phyloP scores from a whole-genome alignment of 2,888 invertebrate species.

The Sinhomidia bicolor region DNA sequence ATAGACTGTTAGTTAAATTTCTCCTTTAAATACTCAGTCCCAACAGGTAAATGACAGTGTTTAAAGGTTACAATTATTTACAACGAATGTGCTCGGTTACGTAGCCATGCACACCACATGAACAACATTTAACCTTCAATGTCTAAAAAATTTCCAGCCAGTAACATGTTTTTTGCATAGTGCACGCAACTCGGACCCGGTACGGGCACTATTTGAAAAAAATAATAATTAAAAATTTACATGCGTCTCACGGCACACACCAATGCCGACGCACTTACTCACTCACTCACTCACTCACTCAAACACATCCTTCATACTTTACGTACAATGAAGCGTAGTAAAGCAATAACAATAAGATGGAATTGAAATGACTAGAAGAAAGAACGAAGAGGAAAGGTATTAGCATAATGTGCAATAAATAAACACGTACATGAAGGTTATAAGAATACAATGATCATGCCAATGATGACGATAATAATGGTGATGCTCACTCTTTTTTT shows the following conservation, averaged over 20 bases:
- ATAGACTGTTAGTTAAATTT: too few relatives aligned
- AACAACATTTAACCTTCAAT: too few relatives aligned
- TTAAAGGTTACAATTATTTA: too few relatives aligned
- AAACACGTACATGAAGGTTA: conserved; percentile 46
- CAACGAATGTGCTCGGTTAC: too few relatives aligned
- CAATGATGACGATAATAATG: not conserved
- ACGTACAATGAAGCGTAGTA: not conserved
- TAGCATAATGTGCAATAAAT: conserved; percentile 53
- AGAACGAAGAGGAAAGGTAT: conserved; percentile 26
- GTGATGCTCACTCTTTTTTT: conserved; percentile 1
- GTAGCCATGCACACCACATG: too few relatives aligned
- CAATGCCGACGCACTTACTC: not conserved
- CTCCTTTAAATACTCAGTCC: too few relatives aligned
- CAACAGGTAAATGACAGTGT: too few relatives aligned
- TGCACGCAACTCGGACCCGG: too few relatives aligned
- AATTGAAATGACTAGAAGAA: conserved; percentile 20
- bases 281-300: too few relatives aligned
- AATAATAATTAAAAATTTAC: conserved; percentile 54
- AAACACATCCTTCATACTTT: not conserved
- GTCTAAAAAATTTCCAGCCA: too few relatives aligned
- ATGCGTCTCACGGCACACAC: conserved; percentile 51
- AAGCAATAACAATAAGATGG: conserved; percentile 25
- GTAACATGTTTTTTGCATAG: too few relatives aligned
- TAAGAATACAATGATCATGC: conserved; percentile 19
- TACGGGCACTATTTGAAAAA: not conserved